Percentiles rank a stretch among this genome's conserved stretches.
phyloP scores from a whole-genome alignment of 2,113 vertebrate species.

The Ploceus nigricollis region DNA sequence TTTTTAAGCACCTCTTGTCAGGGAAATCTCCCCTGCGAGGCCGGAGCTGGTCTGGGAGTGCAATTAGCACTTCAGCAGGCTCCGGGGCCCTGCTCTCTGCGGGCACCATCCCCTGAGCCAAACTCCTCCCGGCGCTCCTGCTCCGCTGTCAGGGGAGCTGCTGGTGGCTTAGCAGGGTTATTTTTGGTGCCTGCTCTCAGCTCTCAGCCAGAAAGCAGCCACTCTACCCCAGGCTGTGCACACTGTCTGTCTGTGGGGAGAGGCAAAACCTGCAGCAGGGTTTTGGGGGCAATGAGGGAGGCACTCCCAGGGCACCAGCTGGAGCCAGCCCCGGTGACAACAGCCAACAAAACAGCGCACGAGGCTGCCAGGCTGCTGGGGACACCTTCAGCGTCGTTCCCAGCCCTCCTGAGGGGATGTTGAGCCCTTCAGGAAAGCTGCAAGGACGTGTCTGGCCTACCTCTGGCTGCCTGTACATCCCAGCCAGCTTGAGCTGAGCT shows the following conservation, averaged over 20 bases:
- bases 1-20: background rate
- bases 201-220: background rate
- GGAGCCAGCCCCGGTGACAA: background rate
- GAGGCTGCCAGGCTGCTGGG: background rate
- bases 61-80: constrained; percentile 15
- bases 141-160: background rate
- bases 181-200: constrained; percentile 3
- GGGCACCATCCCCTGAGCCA: background rate
- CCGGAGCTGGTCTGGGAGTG: background rate
- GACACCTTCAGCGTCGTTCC: background rate
- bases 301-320: background rate
- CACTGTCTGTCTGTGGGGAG: background rate
- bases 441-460: rapidly evolving
- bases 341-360: background rate
- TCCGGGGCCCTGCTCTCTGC: background rate
- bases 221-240: background rate
- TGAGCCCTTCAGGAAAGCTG: background rate
- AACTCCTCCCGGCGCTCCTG: rapidly evolving
- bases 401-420: background rate
- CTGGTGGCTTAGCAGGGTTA: background rate
- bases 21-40: background rate
- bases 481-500: background rate
- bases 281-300: background rate
- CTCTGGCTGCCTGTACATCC: background rate
- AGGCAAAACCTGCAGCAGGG: background rate